Conservation (phyloP, 2,888 invertebrate genomes). For the Elysia crispata region DNA sequence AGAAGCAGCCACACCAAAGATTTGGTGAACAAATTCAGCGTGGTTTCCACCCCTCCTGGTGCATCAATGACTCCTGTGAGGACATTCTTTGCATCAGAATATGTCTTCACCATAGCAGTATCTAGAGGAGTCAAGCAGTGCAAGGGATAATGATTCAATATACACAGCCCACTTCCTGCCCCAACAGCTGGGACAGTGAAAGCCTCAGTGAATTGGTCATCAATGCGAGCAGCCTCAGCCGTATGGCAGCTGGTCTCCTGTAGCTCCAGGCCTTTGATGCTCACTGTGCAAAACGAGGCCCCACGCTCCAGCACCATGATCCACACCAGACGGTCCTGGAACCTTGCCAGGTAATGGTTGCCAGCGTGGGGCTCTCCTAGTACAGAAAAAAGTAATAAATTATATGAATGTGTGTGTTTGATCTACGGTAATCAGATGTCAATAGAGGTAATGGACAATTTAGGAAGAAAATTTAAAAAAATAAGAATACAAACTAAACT, state of each 20-base stretch:
- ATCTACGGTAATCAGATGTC: too few species aligned
- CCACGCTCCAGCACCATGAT: slow-evolving; percentile 77
- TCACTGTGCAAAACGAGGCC: slow-evolving; percentile 74
- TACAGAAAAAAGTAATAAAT: too few species aligned
- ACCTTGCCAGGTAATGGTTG: slow-evolving; percentile 78
- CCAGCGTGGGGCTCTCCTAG: slow-evolving; percentile 77
- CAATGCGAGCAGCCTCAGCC: slow-evolving; percentile 78
- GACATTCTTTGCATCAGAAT: slow-evolving; percentile 78
- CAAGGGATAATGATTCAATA: slow-evolving; percentile 66
- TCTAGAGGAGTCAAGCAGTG: slow-evolving; percentile 72
- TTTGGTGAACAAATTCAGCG: slow-evolving; percentile 74
- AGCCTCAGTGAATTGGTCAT: slow-evolving; percentile 77
- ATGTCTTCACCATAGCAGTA: slow-evolving; percentile 69
- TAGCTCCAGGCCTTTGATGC: slow-evolving; percentile 78
- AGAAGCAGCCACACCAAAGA: slow-evolving; percentile 76
- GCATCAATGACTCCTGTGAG: slow-evolving; percentile 78
- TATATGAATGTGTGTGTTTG: too few species aligned
- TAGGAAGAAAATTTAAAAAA: too few species aligned
- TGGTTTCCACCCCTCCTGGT: slow-evolving; percentile 71
- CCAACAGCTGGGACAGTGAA: slow-evolving; percentile 69
- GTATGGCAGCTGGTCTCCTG: slow-evolving; percentile 79
- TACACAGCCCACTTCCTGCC: slow-evolving; percentile 54
- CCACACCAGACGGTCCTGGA: slow-evolving; percentile 79
- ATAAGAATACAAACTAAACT: too few species aligned
- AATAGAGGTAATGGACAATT: too few species aligned